Conservation (phyloP, 2,888 invertebrate species). For the Hemithea aestivaria region DNA sequence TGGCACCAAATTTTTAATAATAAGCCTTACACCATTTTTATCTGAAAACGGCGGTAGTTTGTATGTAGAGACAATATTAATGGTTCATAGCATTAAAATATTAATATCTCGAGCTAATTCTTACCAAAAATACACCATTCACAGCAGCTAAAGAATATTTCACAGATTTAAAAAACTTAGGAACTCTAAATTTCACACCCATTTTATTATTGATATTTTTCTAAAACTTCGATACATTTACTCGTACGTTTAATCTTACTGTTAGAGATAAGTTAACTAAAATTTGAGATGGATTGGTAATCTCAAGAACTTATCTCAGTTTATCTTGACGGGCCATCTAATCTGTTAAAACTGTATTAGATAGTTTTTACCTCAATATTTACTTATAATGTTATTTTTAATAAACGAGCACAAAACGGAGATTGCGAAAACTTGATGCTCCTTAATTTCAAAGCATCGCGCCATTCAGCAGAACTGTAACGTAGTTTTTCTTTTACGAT, state of each 20-base stretch:
- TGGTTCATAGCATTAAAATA: too few relatives aligned
- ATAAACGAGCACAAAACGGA: too few relatives aligned
- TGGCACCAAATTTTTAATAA: too few relatives aligned
- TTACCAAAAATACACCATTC: slow-evolving; percentile 87
- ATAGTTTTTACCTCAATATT: slow-evolving; percentile 17
- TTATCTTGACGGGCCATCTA: slow-evolving; percentile 66
- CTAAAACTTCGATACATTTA: slow-evolving; percentile 2
- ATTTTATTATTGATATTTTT: slow-evolving; percentile 19
- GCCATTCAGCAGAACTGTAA: too few relatives aligned
- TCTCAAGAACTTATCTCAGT: slow-evolving; percentile 42
- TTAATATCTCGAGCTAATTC: slow-evolving; percentile 36
- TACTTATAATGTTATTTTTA: too few relatives aligned
- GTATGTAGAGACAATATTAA: too few relatives aligned
- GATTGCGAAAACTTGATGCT: too few relatives aligned
- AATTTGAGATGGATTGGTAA: slow-evolving; percentile 58
- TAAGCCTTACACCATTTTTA: too few relatives aligned
- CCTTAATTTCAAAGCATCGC: too few relatives aligned
- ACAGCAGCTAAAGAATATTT: slow-evolving; percentile 86
- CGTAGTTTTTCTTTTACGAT: too few relatives aligned
- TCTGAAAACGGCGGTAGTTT: too few relatives aligned
- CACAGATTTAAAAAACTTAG: slow-evolving; percentile 69
- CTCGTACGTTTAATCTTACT: slow-evolving; percentile 22
- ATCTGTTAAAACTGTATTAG: slow-evolving; percentile 40
- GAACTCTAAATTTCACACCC: slow-evolving; percentile 62
- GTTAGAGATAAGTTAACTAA: slow-evolving; percentile 40